A percentile compares a stretch with the other conserved stretches of the same genome.
phyloP scores from a whole-genome alignment of 2,888 invertebrate genomes.

The Lissocephala sabroskyi region DNA sequence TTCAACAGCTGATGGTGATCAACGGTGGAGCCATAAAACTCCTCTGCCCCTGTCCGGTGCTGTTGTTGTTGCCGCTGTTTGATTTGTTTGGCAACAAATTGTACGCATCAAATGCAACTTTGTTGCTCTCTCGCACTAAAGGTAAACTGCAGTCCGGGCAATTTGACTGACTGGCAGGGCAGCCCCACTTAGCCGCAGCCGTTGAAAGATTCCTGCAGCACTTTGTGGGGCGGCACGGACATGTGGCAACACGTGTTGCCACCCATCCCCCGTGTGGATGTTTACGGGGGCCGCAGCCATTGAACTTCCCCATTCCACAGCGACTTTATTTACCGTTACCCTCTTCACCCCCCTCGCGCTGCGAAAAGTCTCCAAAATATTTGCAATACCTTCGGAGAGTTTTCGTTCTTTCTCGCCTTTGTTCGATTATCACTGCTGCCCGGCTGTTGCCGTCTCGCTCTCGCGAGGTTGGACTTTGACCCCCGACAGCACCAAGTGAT shows the following conservation, averaged over 20 bases:
- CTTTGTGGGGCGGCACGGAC: conserved; percentile 32
- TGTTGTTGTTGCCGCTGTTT: conserved; percentile 20
- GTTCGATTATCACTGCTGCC: background rate
- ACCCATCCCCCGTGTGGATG: background rate
- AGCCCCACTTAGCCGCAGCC: conserved; percentile 43
- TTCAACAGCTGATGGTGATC: conserved; percentile 60
- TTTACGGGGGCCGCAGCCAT: conserved; percentile 26
- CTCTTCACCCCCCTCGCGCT: background rate
- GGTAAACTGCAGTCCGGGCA: conserved; percentile 29
- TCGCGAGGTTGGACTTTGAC: background rate
- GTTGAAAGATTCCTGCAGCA: conserved; percentile 58
- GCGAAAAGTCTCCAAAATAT: background rate
- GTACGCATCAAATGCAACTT: conserved; percentile 50
- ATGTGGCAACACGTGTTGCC: conserved; percentile 53
- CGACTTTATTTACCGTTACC: conserved; percentile 11
- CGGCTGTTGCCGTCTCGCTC: background rate
- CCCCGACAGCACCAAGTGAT: background rate
- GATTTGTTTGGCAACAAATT: conserved; percentile 63
- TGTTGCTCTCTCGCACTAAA: conserved; percentile 8
- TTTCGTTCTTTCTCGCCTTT: conserved; percentile 2
- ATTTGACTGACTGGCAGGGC: conserved; percentile 27
- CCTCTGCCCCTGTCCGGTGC: conserved; percentile 21
- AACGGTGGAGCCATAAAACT: conserved; percentile 19
- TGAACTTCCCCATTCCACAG: conserved; percentile 56
- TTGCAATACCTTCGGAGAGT: background rate